Base-by-base conservation (phyloP, 1,140 invertebrate species). In the Caenorhabditis brenneri region DNA sequence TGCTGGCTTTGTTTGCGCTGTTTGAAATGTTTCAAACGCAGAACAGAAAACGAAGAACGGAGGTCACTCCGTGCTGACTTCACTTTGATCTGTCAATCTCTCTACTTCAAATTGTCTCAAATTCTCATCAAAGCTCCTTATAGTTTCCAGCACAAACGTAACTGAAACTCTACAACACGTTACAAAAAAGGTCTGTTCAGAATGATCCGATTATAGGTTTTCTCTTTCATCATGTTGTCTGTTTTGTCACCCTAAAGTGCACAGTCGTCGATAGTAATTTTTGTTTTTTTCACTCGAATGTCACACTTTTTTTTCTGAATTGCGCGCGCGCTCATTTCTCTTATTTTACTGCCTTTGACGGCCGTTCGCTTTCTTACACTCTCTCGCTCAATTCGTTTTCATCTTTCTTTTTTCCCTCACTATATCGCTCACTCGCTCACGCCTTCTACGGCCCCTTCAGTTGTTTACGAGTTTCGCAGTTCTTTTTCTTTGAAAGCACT, bases 391-490 rank as follows among this genome's bases (percentile, higher is more conserved):
- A 4, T 46, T 12, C 29, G 22, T 42, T n/a, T n/a, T n/a, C 33
- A 6, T 27, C 10, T 22, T 36, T 15, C 16, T 22, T 74, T 24
- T 74, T 74, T 24, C 7, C 36, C 29, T 33, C 2, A 42, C 42
- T 22, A 24, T 36, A 6, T 74, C n/a, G n/a, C 16, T 22, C 36
- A 22, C 24, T 36, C 58, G 19, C 29, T 65, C 3, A 36, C 33
- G 65, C 36, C 65, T 74, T 74, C 65, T 19, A 22, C 33, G 58
- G 29, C n/a, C 29, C 58, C 16, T 27, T 51, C 3, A 24, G 3
- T 74, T 74, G 65, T 74, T 74, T 74, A 74, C 65, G 36, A 74
- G 58, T 65, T 51, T 58, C 29, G 29, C 58, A 65, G 58, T 65
- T n/a, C n/a, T n/a, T n/a, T n/a, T 9, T 42, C 65, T 29, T 74